Percentiles rank a stretch among this genome's conserved stretches.
These are phyloP conservation scores for Meteorus sp. DNA, from an alignment of 1,140 invertebrate genomes.

Conservation along the genomic window DNA sequence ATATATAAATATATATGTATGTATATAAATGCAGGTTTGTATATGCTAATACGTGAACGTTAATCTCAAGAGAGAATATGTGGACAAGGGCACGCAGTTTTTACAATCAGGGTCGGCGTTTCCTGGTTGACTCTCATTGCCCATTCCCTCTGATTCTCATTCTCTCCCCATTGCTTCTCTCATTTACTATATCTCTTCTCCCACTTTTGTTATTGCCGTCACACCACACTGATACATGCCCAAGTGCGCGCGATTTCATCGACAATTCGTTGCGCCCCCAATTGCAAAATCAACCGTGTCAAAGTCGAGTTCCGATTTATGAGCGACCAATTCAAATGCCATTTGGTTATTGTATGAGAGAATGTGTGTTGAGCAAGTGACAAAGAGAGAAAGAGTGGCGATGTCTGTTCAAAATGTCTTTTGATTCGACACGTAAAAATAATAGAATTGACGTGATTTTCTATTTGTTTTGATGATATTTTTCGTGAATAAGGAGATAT, in stretches of 20 bases:
- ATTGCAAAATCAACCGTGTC: constrained; percentile 13
- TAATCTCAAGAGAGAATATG: neutral
- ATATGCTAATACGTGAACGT: constrained; percentile 8
- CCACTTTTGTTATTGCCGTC: too few species aligned
- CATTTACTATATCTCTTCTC: neutral
- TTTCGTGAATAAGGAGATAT: too few species aligned
- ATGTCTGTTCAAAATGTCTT: too few species aligned
- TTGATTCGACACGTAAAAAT: too few species aligned
- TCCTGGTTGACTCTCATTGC: constrained; percentile 2
- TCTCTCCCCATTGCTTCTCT: neutral
- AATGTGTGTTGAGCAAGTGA: neutral
- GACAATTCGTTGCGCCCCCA: constrained; percentile 15
- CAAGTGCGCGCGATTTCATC: constrained; percentile 6
- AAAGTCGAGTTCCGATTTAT: constrained; percentile 13
- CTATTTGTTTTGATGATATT: too few species aligned
- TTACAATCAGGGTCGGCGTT: neutral
- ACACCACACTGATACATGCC: too few species aligned
- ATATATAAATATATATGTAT: too few species aligned
- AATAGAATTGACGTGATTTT: too few species aligned
- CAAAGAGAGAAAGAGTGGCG: neutral
- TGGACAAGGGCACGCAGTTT: neutral
- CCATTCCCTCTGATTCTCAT: neutral
- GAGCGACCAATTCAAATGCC: constrained; percentile 8
- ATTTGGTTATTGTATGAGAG: neutral
- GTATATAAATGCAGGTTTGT: too few species aligned